Conservation (phyloP, 2,797 vertebrate genomes). For the Acrossocheilus fasciatus region DNA sequence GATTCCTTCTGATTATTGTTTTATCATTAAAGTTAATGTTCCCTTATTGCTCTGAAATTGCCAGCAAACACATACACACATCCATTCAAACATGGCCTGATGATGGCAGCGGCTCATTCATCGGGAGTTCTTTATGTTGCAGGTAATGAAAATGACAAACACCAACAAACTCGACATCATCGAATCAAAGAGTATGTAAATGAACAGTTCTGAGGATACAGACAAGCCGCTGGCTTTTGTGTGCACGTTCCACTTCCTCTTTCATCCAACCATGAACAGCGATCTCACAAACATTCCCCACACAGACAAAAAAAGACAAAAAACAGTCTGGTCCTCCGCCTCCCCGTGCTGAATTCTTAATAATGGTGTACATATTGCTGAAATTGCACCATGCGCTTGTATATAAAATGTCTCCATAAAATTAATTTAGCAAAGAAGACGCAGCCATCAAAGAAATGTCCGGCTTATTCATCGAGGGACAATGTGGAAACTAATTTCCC, state of each 20-base stretch:
- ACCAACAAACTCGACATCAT: constrained; percentile 67
- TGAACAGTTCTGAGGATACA: constrained; percentile 66
- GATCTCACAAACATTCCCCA: constrained; percentile 59
- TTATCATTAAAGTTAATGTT: constrained; percentile 67
- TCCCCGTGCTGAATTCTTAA: constrained; percentile 14
- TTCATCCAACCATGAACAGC: constrained; percentile 61
- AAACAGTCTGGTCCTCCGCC: background rate
- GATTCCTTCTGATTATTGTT: constrained; percentile 58
- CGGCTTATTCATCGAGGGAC: constrained; percentile 27
- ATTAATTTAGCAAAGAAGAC: constrained; percentile 35
- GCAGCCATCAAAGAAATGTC: constrained; percentile 32
- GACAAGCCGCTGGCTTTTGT: constrained; percentile 67
- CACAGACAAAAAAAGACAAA: constrained; percentile 49
- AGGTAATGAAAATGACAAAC: constrained; percentile 40
- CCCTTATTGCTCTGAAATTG: constrained; percentile 44
- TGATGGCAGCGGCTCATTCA: constrained; percentile 15
- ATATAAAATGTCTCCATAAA: constrained; percentile 16
- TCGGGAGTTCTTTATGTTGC: constrained; percentile 39
- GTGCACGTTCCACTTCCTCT: constrained; percentile 58
- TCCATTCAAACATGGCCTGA: constrained; percentile 29
- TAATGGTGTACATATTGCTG: constrained; percentile 23
- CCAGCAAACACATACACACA: constrained; percentile 5
- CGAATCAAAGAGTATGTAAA: constrained; percentile 71
- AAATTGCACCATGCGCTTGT: background rate
- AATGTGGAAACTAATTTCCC: constrained; percentile 32